Percentiles rank a stretch among this genome's conserved stretches.
These are phyloP conservation scores for Noctua fimbriata DNA, from an alignment of 2,888 invertebrate genomes.

Conservation along the genomic window DNA sequence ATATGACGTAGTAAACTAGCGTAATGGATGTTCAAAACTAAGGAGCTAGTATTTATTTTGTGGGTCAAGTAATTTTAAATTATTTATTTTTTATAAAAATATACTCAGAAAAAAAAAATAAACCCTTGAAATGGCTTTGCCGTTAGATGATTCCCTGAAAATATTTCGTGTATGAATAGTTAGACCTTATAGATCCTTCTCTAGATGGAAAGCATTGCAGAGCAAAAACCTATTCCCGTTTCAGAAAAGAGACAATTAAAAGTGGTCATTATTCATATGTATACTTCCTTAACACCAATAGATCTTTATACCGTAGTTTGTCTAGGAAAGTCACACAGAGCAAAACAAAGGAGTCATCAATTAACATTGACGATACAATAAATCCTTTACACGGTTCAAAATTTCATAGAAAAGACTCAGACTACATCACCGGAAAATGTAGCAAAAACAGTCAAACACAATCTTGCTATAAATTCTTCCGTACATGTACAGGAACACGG, in stretches of 20 bases:
- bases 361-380: not conserved
- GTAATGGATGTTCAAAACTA: too few species aligned
- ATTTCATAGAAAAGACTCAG: conserved; percentile 5
- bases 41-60: too few species aligned
- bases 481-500: conserved; percentile 15
- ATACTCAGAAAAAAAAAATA: too few species aligned
- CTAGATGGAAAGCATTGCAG: not conserved
- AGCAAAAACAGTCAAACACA: conserved; percentile 28
- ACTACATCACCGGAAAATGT: conserved; percentile 8
- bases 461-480: conserved; percentile 28
- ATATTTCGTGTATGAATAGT: too few species aligned
- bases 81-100: too few species aligned
- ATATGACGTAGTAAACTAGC: too few species aligned
- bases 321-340: not conserved
- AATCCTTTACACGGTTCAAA: not conserved
- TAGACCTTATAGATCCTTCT: not conserved
- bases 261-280: not conserved
- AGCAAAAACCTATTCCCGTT: not conserved
- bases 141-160: too few species aligned
- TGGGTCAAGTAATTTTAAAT: too few species aligned
- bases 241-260: not conserved
- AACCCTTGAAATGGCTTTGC: too few species aligned
- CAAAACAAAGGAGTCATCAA: not conserved
- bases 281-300: not conserved
- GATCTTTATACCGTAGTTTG: not conserved